Conservation (phyloP, 2,113 vertebrate species). For the Globicephala melas region DNA sequence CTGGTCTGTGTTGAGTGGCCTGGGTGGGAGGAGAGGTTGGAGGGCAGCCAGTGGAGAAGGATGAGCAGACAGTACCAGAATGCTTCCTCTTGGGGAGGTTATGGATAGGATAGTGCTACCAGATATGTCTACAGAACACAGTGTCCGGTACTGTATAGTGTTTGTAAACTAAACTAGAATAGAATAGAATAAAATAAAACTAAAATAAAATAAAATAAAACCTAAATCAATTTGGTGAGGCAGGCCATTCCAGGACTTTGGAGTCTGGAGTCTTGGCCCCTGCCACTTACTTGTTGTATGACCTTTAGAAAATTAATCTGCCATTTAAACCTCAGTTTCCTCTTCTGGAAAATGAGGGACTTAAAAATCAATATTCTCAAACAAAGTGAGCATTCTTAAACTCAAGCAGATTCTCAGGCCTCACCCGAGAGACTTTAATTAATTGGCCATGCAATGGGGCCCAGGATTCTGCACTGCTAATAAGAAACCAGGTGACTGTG, state of each 20-base stretch:
- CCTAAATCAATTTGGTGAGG: neutral
- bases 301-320: conserved; percentile 38
- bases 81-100: neutral
- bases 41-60: neutral
- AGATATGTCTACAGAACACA: neutral
- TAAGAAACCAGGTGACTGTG: neutral
- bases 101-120: neutral
- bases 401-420: neutral
- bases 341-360: conserved; percentile 32
- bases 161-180: neutral
- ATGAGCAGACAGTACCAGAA: neutral
- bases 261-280: neutral
- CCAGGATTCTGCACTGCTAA: neutral
- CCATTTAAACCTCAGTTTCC: conserved; percentile 43
- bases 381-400: neutral
- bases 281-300: neutral
- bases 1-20: conserved; percentile 18
- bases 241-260: neutral
- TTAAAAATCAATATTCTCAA: conserved; percentile 1
- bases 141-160: neutral
- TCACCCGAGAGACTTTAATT: neutral
- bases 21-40: neutral
- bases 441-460: neutral
- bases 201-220: neutral
- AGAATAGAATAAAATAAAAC: neutral